Evolutionary conservation across 2,888 invertebrate species (phyloP).

Genomic region (Hoplodrina ambigua): DNA sequence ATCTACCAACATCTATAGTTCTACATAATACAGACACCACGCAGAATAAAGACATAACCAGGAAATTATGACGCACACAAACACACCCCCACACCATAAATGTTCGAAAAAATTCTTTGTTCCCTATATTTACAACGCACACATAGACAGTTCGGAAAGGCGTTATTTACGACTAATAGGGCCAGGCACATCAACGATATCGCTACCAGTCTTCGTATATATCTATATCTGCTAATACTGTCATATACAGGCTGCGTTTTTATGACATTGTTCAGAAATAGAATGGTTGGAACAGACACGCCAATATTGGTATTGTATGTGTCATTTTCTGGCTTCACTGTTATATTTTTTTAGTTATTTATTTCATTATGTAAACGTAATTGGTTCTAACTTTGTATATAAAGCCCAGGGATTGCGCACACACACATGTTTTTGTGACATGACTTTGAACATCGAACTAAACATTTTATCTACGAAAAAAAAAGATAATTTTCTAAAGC

Average conservation of each 20-base stretch:
- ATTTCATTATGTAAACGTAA: too few species aligned
- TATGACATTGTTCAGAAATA: background rate
- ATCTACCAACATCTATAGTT: background rate
- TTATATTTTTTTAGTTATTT: background rate
- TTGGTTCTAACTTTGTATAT: too few species aligned
- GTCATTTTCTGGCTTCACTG: background rate
- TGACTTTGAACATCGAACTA: too few species aligned
- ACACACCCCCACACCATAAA: background rate
- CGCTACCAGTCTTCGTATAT: constrained; percentile 56
- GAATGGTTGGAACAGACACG: background rate
- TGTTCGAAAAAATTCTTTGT: constrained; percentile 22
- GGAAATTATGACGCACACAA: constrained; percentile 25
- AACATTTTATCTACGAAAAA: too few species aligned
- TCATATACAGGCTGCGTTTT: constrained; percentile 41
- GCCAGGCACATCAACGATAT: constrained; percentile 55
- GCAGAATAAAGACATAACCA: constrained; percentile 27
- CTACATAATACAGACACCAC: constrained; percentile 15
- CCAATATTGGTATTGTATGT: background rate
- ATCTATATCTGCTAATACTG: constrained; percentile 24
- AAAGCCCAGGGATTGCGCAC: too few species aligned
- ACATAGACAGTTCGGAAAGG: constrained; percentile 41
- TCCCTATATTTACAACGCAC: constrained; percentile 9
- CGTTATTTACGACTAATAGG: constrained; percentile 59
- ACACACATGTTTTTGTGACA: too few species aligned
- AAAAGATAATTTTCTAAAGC: too few species aligned